Evolutionary conservation across 1,140 invertebrate species (phyloP).

Genomic region (Oncopeltus fasciatus): DNA sequence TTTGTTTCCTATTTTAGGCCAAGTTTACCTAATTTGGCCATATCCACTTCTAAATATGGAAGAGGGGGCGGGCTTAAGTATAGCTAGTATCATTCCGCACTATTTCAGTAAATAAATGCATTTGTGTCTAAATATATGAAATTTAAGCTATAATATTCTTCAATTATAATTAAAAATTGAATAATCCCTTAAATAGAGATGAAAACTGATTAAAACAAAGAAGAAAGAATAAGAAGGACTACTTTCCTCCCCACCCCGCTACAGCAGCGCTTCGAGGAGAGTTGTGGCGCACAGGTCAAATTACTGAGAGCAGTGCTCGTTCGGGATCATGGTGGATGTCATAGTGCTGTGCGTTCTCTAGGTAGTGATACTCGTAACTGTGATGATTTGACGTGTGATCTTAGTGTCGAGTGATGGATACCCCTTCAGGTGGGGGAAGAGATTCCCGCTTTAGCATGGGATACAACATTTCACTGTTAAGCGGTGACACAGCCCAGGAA

Average conservation of each 20-base stretch:
- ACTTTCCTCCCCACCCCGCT: conserved; percentile 20
- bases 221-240: conserved; percentile 15
- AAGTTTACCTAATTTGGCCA: conserved; percentile 32
- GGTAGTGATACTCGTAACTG: conserved; percentile 13
- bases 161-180: too few species aligned
- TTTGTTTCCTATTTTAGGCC: conserved; percentile 28
- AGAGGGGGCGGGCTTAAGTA: conserved; percentile 16
- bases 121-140: too few species aligned
- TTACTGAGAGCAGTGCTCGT: conserved; percentile 26
- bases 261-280: conserved; percentile 11
- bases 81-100: not conserved
- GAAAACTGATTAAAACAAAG: not conserved
- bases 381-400: conserved; percentile 17
- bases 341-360: conserved; percentile 10
- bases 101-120: too few species aligned
- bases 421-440: conserved; percentile 56
- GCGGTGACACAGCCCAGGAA: conserved; percentile 52
- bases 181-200: too few species aligned
- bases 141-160: too few species aligned
- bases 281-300: conserved; percentile 25
- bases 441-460: conserved; percentile 71
- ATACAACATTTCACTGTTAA: conserved; percentile 65
- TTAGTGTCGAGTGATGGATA: conserved; percentile 43
- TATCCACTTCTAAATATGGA: conserved; percentile 30
- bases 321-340: conserved; percentile 9